Base-by-base conservation (phyloP, 2,888 invertebrate genomes). In the Exephanes ischioxanthus region DNA sequence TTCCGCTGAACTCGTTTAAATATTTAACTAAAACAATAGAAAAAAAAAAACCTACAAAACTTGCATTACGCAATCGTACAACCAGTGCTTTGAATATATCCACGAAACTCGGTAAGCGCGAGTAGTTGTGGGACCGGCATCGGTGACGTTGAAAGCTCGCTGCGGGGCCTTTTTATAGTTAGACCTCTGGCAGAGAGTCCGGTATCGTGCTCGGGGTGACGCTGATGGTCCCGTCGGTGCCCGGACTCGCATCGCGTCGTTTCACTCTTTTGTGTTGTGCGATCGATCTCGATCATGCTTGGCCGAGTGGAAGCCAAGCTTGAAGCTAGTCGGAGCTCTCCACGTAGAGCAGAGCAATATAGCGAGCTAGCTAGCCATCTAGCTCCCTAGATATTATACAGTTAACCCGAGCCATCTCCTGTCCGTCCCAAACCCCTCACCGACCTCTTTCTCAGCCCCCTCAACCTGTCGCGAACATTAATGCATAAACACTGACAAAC, bases 201-300 rank as follows among this genome's bases (percentile, higher is more conserved):
- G 68, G 41, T 45, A 58, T 68, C 58, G 53, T 70, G 51, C 41
- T 61, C 51, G 37, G 63, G 76, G 53, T 41, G 53, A 61, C 45
- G 76, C 41, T 33, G 66, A 37, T 81, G 45, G 48, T 51, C 26
- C 19, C 41, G 48, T 58, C 55, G 51, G 53, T 63, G 48, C 19
- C 22, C 22, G 53, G 53, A 75, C 33, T 81, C 51, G 61, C 63
- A 76, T 71, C 76, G 51, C 71, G 53, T 55, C 58, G 53, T 51
- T 77, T 67, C 78, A 83, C 81, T 89, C 90, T 91, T 92, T 91
- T 92, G 91, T 92, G 88, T 86, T 86, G 86, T 83, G 84, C 87
- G 91, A 92, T 92, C 92, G 91, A 91, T 91, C 90, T 90, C 89
- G 89, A 90, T 92, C 91, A 92, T 87, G 93, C 93, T 93, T 87